phyloP scores from a whole-genome alignment of 2,113 vertebrate species.

The Petaurus breviceps region DNA sequence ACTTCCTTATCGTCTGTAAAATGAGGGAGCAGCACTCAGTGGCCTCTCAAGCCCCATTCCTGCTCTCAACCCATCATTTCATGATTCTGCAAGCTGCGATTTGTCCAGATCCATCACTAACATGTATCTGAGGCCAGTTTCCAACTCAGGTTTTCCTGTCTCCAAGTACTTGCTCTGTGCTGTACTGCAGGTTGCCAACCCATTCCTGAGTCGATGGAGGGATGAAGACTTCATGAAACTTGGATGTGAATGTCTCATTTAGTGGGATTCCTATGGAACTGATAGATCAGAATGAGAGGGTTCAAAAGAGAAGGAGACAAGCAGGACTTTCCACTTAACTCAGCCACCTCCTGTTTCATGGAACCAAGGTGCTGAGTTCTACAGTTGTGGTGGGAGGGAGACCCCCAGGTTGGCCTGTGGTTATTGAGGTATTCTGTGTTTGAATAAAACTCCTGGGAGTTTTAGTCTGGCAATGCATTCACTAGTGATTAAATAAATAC shows the following conservation, averaged over 20 bases:
- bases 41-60: neutral
- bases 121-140: neutral
- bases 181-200: neutral
- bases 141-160: neutral
- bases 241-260: neutral
- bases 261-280: neutral
- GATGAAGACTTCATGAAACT: neutral
- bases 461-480: constrained; percentile 11
- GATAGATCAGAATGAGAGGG: neutral
- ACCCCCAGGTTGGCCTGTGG: neutral
- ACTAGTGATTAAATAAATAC: constrained; percentile 42
- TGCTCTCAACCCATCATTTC: neutral
- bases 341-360: neutral
- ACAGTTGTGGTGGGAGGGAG: neutral
- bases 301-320: neutral
- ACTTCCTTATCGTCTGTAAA: neutral
- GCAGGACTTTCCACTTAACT: neutral
- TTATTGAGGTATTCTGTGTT: constrained; percentile 29
- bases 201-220: neutral
- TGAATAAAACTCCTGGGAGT: neutral
- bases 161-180: neutral
- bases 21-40: neutral
- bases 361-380: neutral
- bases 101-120: neutral
- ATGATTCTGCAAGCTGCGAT: neutral